These are phyloP conservation scores for Coptotermes formosanus DNA, from an alignment of 1,140 invertebrate genomes.

Conservation along the genomic window DNA sequence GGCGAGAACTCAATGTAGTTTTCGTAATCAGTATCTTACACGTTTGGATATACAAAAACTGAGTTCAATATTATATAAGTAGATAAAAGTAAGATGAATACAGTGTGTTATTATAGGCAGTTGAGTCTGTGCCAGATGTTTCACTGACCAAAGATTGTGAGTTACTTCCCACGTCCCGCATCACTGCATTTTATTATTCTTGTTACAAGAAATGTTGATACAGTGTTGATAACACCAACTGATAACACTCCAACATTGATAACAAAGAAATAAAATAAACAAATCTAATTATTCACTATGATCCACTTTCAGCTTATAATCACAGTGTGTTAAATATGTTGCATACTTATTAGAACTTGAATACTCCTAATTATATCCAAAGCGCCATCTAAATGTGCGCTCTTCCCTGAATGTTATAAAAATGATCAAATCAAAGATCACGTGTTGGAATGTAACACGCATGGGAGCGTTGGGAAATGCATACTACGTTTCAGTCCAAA, in stretches of 20 bases:
- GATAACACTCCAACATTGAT: background rate
- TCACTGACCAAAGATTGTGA: no score
- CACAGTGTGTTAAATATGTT: background rate
- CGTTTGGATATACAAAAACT: background rate
- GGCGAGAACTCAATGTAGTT: background rate
- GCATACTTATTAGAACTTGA: background rate
- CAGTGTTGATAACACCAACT: background rate
- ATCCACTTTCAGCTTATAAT: background rate
- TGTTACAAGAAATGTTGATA: background rate
- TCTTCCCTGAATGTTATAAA: no score
- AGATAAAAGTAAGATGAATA: background rate
- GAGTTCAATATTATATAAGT: background rate
- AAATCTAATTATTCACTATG: background rate
- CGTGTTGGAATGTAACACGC: no score
- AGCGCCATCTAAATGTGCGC: no score
- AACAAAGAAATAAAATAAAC: background rate
- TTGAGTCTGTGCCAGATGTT: background rate
- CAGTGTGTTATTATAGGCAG: background rate
- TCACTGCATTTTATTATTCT: no score
- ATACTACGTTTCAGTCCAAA: no score
- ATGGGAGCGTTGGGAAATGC: no score
- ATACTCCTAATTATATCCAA: no score
- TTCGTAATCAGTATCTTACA: background rate
- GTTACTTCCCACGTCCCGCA: no score
- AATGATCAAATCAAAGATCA: no score